Percentiles rank a stretch among this genome's conserved stretches.
Conservation (phyloP, 1,140 invertebrate genomes). For the Araneus ventricosus region DNA sequence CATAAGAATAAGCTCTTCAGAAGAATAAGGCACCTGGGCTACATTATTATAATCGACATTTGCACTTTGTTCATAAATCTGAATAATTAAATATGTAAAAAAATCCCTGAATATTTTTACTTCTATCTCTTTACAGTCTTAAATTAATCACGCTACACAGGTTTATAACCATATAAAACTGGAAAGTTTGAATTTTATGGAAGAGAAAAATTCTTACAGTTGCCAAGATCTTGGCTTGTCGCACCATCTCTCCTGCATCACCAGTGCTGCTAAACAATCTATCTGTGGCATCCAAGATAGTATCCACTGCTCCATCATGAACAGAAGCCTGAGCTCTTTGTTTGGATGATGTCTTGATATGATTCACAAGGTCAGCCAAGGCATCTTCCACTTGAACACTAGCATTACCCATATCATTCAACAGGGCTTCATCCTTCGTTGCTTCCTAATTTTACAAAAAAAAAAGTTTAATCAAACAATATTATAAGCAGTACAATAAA, state of each 20-base stretch:
- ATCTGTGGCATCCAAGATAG: slow-evolving; percentile 94
- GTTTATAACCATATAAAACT: background rate
- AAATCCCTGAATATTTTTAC: too few relatives aligned
- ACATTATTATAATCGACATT: too few relatives aligned
- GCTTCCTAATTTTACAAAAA: slow-evolving; percentile 69
- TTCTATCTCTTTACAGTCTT: too few relatives aligned
- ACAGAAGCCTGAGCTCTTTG: slow-evolving; percentile 81
- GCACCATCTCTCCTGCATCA: slow-evolving; percentile 95
- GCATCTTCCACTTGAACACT: slow-evolving; percentile 94
- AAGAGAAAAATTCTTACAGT: slow-evolving; percentile 79
- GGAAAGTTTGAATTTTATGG: background rate
- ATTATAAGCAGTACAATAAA: background rate
- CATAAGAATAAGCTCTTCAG: too few relatives aligned
- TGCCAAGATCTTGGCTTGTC: slow-evolving; percentile 93
- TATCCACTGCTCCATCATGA: slow-evolving; percentile 92
- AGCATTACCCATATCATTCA: slow-evolving; percentile 89
- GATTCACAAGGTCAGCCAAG: slow-evolving; percentile 93
- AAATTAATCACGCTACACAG: background rate
- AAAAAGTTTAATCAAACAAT: background rate
- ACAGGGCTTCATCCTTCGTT: slow-evolving; percentile 81
- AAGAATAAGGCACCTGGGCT: too few relatives aligned
- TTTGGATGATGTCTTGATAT: slow-evolving; percentile 84
- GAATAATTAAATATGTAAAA: too few relatives aligned
- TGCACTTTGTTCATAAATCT: too few relatives aligned
- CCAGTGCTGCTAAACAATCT: slow-evolving; percentile 90